Base-by-base conservation (phyloP, 2,888 invertebrate species). In the Melanophora roralis region DNA sequence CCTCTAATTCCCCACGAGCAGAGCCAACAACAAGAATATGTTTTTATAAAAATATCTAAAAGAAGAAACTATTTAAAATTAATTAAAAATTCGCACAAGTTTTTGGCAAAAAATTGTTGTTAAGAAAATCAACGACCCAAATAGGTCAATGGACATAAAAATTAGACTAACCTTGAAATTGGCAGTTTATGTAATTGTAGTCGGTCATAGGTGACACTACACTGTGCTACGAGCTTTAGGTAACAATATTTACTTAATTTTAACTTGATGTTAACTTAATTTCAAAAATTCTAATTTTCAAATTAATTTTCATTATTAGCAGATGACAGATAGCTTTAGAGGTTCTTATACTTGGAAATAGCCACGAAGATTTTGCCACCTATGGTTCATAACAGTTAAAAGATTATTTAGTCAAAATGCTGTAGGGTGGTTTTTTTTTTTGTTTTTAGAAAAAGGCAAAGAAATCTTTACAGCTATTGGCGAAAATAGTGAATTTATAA, bases 61-160 rank as follows among this genome's bases (percentile, higher is more conserved):
- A 68, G 34, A 19, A 34, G 9, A 19, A 51, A 21, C n/a, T 11
- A 51, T 14, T 21, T 21, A 43, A n/a, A 47, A 47, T 27, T 27
- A 11, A 16, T 0, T 16, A 9, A 12, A 27, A 68, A 23, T 32
- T 40, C 23, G n/a, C n/a, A n/a, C n/a, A n/a, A n/a, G n/a, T n/a
- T n/a, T n/a, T 40, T 53, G 8, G 34, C 27, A 65, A 65, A 38
- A 19, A 71, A 53, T 49, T n/a, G 4, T 49, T n/a, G 4, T 47
- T 47, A 36, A 40, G 21, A 38, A 65, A 40, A 49, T 49, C 51
- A 72, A 51, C 36, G 36, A 53, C 32, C 62, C 71, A 53, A 55
- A 85, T 85, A 81, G 86, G 85, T 87, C 87, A 86, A 87, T 85
- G 86, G 84, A 87, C 86, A 85, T 84, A 83, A 85, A 85, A 85